Base-by-base conservation (phyloP, 2,888 invertebrate genomes). In the Xanthia togata region DNA sequence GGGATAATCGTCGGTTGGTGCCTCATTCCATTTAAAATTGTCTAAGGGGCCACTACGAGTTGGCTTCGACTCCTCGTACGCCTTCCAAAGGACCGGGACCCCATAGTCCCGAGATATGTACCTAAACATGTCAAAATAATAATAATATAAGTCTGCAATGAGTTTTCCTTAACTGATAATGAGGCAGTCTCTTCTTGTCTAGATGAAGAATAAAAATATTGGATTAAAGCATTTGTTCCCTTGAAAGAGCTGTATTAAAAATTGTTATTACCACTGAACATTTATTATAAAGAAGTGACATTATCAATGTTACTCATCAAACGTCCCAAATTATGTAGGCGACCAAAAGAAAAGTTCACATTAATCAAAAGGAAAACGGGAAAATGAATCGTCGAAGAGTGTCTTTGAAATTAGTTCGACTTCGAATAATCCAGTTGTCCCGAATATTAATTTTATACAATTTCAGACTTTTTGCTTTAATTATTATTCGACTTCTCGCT, bases 371-470 rank as follows among this genome's bases (percentile, higher is more conserved):
- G 55, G 8, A 31, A 63, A 69, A 77, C 26, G 62, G n/a, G 60
- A 73, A 68, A 62, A 74, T 11, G 6, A 65, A 59, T 60, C 64
- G 65, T 68, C 82, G 70, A 81, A 74, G 57, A 84, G 35, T 26
- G 59, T 77, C 71, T 83, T 85, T 74, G 38, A 74, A 85, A 82
- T 78, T 85, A 78, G 64, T 74, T 72, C 69, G 65, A 63, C 65
- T 71, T 55, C 23, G 55, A 81, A 69, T 85, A 71, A 70, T 84
- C 35, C n/a, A 76, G 70, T 73, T 85, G 70, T 81, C 35, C 70
- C 11, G 17, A 41, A 78, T 70, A 85, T 73, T 65, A 84, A 81
- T 84, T 71, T 81, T 69, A 85, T 85, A 73, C 70, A 76, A 77
- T 81, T 85, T 63, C 69, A 53, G 70, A 85, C 69, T 74, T 76